Evolutionary conservation across 1,140 invertebrate species (phyloP), one percentile per base, ranked within the genome.

Genomic region (Aricia agestis): DNA sequence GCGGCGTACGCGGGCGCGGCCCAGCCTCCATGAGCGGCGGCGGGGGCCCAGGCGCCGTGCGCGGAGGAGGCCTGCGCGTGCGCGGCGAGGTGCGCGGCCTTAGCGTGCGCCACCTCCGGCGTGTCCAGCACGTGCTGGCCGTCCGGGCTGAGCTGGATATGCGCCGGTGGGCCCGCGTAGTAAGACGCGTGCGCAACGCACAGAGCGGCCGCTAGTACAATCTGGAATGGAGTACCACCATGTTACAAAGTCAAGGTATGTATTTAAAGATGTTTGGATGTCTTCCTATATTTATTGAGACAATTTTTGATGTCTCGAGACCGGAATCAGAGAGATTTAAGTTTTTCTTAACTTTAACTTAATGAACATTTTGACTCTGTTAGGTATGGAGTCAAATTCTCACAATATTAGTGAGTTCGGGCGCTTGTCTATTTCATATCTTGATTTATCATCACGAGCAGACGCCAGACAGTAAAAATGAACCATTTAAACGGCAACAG

Each of bases 61-160:
- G 74, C 70, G 57, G 77, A 80, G 32, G 85, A 84, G 17, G 86
- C 87, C 72, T 87, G 85, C 72, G 90, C 86, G 71, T 89, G 86
- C 25, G 88, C 89, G 3, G 87, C 87, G 7, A 84, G 74, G 70
- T 92, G 90, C 4, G 90, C 88, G 17, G 87, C 87, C 69, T 90
- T 91, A 61, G 90, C 90, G 81, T 92, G 90, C 11, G 89, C 85
- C 17, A 92, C 90, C 76, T 92, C 90, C 15, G 90, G 90, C 6
- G 90, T 92, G 78, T 92, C 90, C 32, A 87, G 74, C 69, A 92
- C 78, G 72, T 86, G 86, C 63, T 91, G 86, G 76, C 90, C 90
- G 68, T 92, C 90, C 6, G 84, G 82, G 45, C 86, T 91, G n/a
- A 92, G 84, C 74, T 91, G 87, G 71, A 92, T 81, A 72, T 81